Evolutionary conservation across 2,113 vertebrate species (phyloP).

Genomic region (Leuciscus idus): DNA sequence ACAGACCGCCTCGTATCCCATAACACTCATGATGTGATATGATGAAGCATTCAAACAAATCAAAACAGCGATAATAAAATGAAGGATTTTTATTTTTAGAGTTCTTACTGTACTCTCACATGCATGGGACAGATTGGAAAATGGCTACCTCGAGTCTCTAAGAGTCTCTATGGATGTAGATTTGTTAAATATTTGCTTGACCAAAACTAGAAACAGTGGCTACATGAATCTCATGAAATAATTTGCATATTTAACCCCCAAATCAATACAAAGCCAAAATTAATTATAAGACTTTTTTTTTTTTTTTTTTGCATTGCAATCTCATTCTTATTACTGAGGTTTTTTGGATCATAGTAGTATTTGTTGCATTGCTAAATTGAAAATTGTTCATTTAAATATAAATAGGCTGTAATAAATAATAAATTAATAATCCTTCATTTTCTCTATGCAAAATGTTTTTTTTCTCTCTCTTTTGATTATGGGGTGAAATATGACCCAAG

Average conservation of each 20-base stretch:
- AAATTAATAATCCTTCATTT: not conserved
- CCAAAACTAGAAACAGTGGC: slow-evolving; percentile 28
- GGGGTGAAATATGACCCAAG: not conserved
- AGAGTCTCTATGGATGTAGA: slow-evolving; percentile 59
- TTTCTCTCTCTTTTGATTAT: not conserved
- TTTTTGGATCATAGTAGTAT: no score
- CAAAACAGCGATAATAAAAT: not conserved
- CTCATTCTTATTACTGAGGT: no score
- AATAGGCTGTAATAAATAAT: no score
- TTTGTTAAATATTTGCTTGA: slow-evolving; percentile 61
- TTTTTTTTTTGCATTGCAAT: not conserved
- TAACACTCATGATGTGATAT: not conserved
- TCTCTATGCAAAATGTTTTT: not conserved
- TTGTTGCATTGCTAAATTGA: no score
- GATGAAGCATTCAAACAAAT: not conserved
- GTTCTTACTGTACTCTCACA: not conserved
- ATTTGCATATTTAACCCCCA: not conserved
- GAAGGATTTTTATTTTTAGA: not conserved
- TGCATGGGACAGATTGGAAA: slow-evolving; percentile 64
- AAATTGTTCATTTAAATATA: no score
- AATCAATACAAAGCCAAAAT: not conserved
- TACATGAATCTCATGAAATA: slow-evolving; percentile 59
- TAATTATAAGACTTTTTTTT: no score
- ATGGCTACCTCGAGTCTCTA: slow-evolving; percentile 71
- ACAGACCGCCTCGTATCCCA: not conserved